A percentile compares a stretch with the other conserved stretches of the same genome.
Conservation (phyloP, 2,888 invertebrate genomes). For the Chromoteleia sp. region DNA sequence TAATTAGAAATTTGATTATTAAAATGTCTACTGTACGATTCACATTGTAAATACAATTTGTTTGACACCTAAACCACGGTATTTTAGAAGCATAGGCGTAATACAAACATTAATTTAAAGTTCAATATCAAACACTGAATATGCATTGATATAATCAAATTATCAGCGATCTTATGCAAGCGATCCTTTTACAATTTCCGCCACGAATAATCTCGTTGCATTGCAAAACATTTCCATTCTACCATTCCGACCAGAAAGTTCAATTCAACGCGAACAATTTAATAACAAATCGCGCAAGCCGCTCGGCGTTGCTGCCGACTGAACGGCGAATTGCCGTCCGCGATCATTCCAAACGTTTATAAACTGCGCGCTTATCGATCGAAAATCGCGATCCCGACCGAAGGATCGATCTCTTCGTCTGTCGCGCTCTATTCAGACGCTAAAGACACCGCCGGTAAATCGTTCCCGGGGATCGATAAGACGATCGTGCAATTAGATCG, state of each 20-base stretch:
- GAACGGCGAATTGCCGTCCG: constrained; percentile 1
- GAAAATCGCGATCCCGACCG: constrained; percentile 30
- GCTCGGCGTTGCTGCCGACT: background rate
- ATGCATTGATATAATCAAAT: background rate
- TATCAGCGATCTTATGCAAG: background rate
- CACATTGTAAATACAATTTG: too few relatives aligned
- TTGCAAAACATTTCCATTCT: constrained; percentile 2
- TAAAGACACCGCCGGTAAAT: constrained; percentile 55
- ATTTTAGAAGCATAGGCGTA: background rate
- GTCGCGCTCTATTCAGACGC: constrained; percentile 55
- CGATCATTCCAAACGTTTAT: constrained; percentile 46
- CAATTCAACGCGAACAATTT: constrained; percentile 26
- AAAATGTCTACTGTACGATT: too few relatives aligned
- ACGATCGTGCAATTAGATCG: constrained; percentile 62
- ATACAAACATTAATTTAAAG: background rate
- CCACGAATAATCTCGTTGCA: background rate
- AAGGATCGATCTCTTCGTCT: constrained; percentile 49
- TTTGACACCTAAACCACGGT: too few relatives aligned
- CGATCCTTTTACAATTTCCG: constrained; percentile 2
- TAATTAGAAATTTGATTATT: too few relatives aligned
- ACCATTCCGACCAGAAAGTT: constrained; percentile 13
- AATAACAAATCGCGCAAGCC: constrained; percentile 43
- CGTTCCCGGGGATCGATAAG: constrained; percentile 54
- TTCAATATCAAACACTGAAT: background rate
- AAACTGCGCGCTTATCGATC: constrained; percentile 47